Evolutionary conservation across 2,113 vertebrate genomes (phyloP), one percentile per base, ranked within the genome.

Genomic region (Butorides virescens): DNA sequence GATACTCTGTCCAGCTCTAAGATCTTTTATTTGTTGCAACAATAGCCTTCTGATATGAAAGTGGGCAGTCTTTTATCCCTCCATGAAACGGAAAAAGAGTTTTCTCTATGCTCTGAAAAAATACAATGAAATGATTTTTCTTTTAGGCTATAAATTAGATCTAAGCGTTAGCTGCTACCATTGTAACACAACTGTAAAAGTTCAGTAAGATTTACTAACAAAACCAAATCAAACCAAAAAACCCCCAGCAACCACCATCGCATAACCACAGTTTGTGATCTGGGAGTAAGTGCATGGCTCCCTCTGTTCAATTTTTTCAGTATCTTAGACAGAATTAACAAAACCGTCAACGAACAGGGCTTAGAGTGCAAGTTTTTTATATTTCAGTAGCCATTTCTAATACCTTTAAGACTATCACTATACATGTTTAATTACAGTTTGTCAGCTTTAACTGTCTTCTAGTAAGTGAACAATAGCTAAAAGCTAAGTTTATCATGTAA

Each of bases 371-470:
- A 52, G 7, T 46, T 44, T 52, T 68, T 46, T 37, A 10, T 42
- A 29, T 63, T 94, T 74, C 37, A 67, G 55, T 56, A 94, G 68
- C 18, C 13, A 53, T 39, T 90, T 87, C 25, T 66, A 91, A 89
- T 17, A 71, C 7, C 49, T 71, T 78, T 55, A 82, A 61, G 39
- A 74, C 36, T 42, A 73, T 11, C 21, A 56, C 10, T 85, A 21
- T 32, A 71, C 3, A 58, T 6, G 3, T 74, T 88, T 93, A 79
- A 75, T 58, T 78, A 72, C 15, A 83, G 44, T 66, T 91, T 67
- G 85, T 63, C 42, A 79, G 37, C n/a, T 93, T 94, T 82, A 88
- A 75, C 30, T 63, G 22, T 4, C 13, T 93, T 73, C 47, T 29
- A 62, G 15, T 34, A 42, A 90, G 42, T 2, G 20, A 65, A 20